Percentiles rank a stretch among this genome's conserved stretches.
These are phyloP conservation scores for Heliconius ethilla DNA, from an alignment of 2,888 invertebrate species.

Conservation along the genomic window DNA sequence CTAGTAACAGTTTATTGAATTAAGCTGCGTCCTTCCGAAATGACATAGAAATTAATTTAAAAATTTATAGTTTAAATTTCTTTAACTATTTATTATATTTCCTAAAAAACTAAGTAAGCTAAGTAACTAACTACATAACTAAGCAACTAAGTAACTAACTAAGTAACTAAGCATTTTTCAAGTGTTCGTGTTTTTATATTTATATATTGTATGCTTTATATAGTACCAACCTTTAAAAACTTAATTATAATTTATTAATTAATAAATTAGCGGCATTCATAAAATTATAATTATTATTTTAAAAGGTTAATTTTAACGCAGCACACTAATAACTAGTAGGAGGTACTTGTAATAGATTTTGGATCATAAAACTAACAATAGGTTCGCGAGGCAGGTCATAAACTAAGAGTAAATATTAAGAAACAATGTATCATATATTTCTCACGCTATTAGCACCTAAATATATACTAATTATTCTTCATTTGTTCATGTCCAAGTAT, in stretches of 20 bases:
- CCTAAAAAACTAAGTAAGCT: too few relatives aligned
- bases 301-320: slow-evolving; percentile 3
- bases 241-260: neutral
- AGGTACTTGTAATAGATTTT: slow-evolving; percentile 4
- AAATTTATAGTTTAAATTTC: too few relatives aligned
- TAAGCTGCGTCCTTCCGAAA: neutral
- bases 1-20: neutral
- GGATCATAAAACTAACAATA: slow-evolving; percentile 34
- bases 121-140: too few relatives aligned
- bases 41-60: too few relatives aligned
- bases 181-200: too few relatives aligned
- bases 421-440: slow-evolving; percentile 28
- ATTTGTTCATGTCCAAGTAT: neutral
- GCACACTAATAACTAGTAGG: neutral
- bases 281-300: neutral
- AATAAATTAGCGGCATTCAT: neutral
- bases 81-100: too few relatives aligned
- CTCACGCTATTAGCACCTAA: slow-evolving; percentile 20
- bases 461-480: slow-evolving; percentile 11
- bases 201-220: neutral
- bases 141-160: too few relatives aligned
- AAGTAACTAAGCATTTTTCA: too few relatives aligned
- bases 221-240: neutral
- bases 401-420: slow-evolving; percentile 20
- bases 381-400: slow-evolving; percentile 24